Evolutionary conservation across 1,140 invertebrate genomes (phyloP).

Genomic region (Drosophila melanica): DNA sequence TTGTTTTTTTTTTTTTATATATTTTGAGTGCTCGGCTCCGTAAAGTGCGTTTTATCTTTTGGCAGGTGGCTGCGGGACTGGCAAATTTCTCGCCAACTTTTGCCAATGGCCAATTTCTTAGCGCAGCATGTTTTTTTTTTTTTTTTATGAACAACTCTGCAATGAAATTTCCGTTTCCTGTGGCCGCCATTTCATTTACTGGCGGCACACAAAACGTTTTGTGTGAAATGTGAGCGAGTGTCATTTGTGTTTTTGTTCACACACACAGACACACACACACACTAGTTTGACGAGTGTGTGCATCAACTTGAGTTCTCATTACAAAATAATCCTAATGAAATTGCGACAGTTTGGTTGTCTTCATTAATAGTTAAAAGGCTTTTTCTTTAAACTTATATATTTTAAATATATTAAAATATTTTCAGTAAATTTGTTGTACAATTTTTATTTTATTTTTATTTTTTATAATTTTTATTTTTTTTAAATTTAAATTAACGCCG

Average conservation of each 20-base stretch:
- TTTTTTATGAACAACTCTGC: slow-evolving; percentile 47
- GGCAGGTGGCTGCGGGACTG: slow-evolving; percentile 44
- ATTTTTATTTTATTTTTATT: too few species aligned
- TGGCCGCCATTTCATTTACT: slow-evolving; percentile 54
- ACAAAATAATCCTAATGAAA: not conserved
- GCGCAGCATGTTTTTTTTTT: slow-evolving; percentile 18
- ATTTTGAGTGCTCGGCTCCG: slow-evolving; percentile 21
- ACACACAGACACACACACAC: not conserved
- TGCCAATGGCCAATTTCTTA: slow-evolving; percentile 54
- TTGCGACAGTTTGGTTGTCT: not conserved
- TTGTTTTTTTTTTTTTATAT: not conserved
- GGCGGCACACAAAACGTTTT: slow-evolving; percentile 2
- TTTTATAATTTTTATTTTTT: too few species aligned
- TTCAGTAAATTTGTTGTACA: too few species aligned
- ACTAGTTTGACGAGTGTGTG: too few species aligned
- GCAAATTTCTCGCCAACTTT: slow-evolving; percentile 32
- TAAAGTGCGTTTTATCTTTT: slow-evolving; percentile 78
- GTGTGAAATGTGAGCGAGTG: slow-evolving; percentile 2
- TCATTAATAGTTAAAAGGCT: not conserved
- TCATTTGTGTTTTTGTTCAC: not conserved
- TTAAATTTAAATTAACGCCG: not conserved
- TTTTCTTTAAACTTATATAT: too few species aligned
- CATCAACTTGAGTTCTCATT: slow-evolving; percentile 1
- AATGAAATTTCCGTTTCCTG: slow-evolving; percentile 52
- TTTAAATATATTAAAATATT: too few species aligned